phyloP scores from a whole-genome alignment of 2,888 invertebrate species.

The Trissolcus japonicus region DNA sequence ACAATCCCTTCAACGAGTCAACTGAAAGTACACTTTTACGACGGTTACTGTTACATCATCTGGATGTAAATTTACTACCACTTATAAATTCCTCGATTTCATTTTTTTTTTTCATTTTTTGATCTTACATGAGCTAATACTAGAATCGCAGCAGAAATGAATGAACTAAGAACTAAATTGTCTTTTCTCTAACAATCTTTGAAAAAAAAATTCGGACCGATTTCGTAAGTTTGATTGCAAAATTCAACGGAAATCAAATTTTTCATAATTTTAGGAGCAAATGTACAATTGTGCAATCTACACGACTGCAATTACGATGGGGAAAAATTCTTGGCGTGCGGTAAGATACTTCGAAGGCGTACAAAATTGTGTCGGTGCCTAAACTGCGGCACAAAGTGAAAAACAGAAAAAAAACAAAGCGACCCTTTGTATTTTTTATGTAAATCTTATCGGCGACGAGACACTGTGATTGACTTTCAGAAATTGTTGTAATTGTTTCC shows the following conservation, averaged over 20 bases:
- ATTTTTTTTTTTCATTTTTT: too few species aligned
- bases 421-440: neutral
- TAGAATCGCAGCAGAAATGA: too few species aligned
- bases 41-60: constrained; percentile 7
- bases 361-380: neutral
- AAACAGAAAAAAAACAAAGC: neutral
- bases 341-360: neutral
- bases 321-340: neutral
- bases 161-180: too few species aligned
- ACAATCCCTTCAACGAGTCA: constrained; percentile 13
- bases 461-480: constrained; percentile 61
- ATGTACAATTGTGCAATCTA: constrained; percentile 31
- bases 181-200: too few species aligned
- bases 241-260: too few species aligned
- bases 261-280: neutral
- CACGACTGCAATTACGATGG: constrained; percentile 4
- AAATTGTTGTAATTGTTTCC: constrained; percentile 73
- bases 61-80: too few species aligned
- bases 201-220: too few species aligned
- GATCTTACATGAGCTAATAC: too few species aligned
- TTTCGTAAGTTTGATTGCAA: too few species aligned
- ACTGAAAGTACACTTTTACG: constrained; percentile 1
- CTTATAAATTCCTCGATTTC: too few species aligned
- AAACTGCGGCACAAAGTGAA: neutral
- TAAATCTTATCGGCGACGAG: constrained; percentile 31